These are phyloP conservation scores for Eupsittula cactorum DNA, from an alignment of 2,113 vertebrate species.

Conservation along the genomic window DNA sequence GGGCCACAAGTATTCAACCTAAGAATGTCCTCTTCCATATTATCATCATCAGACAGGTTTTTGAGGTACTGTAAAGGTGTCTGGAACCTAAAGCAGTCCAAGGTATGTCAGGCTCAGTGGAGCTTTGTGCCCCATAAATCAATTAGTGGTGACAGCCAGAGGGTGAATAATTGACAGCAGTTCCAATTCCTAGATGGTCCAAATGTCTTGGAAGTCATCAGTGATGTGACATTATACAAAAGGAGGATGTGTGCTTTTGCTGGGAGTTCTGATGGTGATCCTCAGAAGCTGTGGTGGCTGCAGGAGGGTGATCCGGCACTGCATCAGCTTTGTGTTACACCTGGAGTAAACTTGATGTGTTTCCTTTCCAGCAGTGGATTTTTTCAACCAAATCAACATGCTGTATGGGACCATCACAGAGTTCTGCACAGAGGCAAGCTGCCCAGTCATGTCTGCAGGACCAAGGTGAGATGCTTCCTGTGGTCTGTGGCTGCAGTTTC, in stretches of 20 bases:
- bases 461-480: slow-evolving; percentile 79
- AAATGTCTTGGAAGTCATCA: rapidly evolving
- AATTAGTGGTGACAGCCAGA: too few relatives aligned
- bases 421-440: slow-evolving; percentile 94
- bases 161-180: rapidly evolving
- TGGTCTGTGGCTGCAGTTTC: rapidly evolving
- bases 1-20: not conserved
- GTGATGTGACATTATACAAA: rapidly evolving
- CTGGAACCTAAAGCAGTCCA: not conserved
- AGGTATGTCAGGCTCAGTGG: too few relatives aligned
- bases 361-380: slow-evolving; percentile 87
- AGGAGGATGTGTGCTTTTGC: not conserved
- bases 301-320: rapidly evolving
- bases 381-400: slow-evolving; percentile 99
- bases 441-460: slow-evolving; percentile 93
- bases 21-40: not conserved
- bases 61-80: not conserved
- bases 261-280: rapidly evolving
- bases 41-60: not conserved
- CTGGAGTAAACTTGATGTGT: not conserved
- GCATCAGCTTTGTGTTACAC: rapidly evolving
- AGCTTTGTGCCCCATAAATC: rapidly evolving
- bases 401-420: slow-evolving; percentile 95
- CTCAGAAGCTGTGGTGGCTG: not conserved
- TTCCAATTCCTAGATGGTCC: not conserved